Conservation (phyloP, 2,888 invertebrate species). For the Lathronympha strigana region DNA sequence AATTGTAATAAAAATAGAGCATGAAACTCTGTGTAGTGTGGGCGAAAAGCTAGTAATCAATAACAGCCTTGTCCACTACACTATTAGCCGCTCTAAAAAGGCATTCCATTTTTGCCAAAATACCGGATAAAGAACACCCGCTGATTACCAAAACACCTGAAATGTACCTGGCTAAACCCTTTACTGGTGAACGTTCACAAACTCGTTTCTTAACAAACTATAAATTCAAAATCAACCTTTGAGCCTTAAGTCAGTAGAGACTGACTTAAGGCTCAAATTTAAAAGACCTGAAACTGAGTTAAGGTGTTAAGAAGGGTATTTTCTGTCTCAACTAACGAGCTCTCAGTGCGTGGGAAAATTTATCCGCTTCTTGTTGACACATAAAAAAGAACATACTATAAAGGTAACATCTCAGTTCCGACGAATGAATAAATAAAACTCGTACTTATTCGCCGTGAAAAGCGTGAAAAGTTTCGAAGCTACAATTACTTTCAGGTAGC, state of each 20-base stretch:
- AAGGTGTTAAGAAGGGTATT: not conserved
- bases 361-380: conserved; percentile 11
- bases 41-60: not conserved
- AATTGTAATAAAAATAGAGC: too few species aligned
- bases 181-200: not conserved
- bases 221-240: not conserved
- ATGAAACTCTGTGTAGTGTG: too few species aligned
- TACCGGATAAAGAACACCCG: conserved; percentile 16
- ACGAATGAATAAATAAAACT: too few species aligned
- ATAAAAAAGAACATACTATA: conserved; percentile 10
- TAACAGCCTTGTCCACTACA: not conserved
- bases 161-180: conserved; percentile 16
- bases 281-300: not conserved
- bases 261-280: not conserved
- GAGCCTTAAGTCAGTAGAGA: too few species aligned
- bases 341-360: conserved; percentile 7
- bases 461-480: not conserved
- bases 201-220: not conserved
- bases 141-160: conserved; percentile 22
- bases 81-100: conserved; percentile 3
- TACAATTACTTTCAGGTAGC: not conserved
- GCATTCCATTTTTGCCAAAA: conserved; percentile 9
- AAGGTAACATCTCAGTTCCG: too few species aligned
- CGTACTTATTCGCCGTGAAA: too few species aligned
- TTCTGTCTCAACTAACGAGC: conserved; percentile 4